Conservation (phyloP, 1,140 invertebrate species). For the Diuraphis noxia region DNA sequence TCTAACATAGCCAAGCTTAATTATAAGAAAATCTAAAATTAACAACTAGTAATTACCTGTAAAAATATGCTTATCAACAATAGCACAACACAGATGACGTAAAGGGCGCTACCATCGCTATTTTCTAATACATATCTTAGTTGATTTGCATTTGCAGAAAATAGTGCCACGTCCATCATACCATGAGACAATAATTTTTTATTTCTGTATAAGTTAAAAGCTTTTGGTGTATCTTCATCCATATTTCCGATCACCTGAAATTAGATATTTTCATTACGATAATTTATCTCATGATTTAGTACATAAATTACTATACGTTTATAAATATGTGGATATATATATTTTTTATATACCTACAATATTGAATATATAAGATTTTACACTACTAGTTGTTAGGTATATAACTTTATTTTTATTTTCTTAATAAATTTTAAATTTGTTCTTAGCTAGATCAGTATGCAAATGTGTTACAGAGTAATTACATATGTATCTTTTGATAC, state of each 20-base stretch:
- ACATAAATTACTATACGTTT: no score
- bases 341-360: no score
- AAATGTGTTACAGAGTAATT: no score
- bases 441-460: no score
- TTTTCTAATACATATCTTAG: slow-evolving; percentile 81
- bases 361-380: no score
- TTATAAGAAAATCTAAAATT: neutral
- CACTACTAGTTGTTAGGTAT: no score
- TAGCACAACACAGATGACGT: neutral
- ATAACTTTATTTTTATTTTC: no score
- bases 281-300: neutral
- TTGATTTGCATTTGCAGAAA: slow-evolving; percentile 84
- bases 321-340: no score
- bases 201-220: slow-evolving; percentile 86
- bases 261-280: neutral
- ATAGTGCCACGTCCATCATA: slow-evolving; percentile 82
- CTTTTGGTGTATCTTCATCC: slow-evolving; percentile 58
- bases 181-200: slow-evolving; percentile 89
- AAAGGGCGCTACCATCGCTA: slow-evolving; percentile 57
- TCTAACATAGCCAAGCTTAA: slow-evolving; percentile 62
- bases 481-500: no score
- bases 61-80: slow-evolving; percentile 32
- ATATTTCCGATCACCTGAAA: neutral
- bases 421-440: no score
- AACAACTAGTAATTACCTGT: neutral